phyloP scores from a whole-genome alignment of 2,113 vertebrate genomes.

The Dendropsophus ebraccatus region DNA sequence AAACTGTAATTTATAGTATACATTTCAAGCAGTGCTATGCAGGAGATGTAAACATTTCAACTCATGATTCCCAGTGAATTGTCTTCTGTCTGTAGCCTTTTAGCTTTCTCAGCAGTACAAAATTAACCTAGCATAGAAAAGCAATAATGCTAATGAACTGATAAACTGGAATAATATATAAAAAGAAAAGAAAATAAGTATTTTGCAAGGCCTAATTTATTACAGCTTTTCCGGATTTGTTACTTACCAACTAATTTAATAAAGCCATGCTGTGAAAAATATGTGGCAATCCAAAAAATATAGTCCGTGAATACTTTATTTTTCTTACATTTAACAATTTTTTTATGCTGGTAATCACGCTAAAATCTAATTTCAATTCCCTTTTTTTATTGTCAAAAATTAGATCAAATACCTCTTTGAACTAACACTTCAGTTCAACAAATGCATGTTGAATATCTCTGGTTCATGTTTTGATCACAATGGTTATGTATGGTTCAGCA shows the following conservation, averaged over 20 bases:
- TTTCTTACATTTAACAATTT: slow-evolving; percentile 37
- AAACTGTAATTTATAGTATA: slow-evolving; percentile 52
- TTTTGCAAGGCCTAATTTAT: slow-evolving; percentile 42
- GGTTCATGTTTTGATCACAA: slow-evolving; percentile 43
- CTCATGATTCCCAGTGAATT: slow-evolving; percentile 4
- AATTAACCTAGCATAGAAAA: slow-evolving; percentile 56
- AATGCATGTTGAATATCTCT: slow-evolving; percentile 13
- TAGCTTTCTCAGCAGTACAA: slow-evolving; percentile 56
- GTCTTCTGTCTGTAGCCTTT: slow-evolving; percentile 38
- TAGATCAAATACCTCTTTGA: slow-evolving; percentile 52
- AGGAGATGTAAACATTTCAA: slow-evolving; percentile 52
- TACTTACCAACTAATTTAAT: slow-evolving; percentile 50
- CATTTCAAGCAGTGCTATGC: slow-evolving; percentile 53
- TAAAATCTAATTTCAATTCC: slow-evolving; percentile 15
- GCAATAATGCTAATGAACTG: slow-evolving; percentile 56
- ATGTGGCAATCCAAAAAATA: slow-evolving; percentile 32
- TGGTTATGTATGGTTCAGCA: slow-evolving; percentile 21
- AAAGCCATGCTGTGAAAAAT: slow-evolving; percentile 37
- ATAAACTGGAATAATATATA: slow-evolving; percentile 43
- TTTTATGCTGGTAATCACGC: slow-evolving; percentile 30
- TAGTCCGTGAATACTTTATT: slow-evolving; percentile 37
- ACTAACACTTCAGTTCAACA: slow-evolving; percentile 45
- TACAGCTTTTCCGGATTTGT: slow-evolving; percentile 45
- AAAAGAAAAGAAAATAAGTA: slow-evolving; percentile 32
- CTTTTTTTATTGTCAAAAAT: neutral